Evolutionary conservation across 1,140 invertebrate genomes (phyloP).

Genomic region (Sinonovacula constricta): DNA sequence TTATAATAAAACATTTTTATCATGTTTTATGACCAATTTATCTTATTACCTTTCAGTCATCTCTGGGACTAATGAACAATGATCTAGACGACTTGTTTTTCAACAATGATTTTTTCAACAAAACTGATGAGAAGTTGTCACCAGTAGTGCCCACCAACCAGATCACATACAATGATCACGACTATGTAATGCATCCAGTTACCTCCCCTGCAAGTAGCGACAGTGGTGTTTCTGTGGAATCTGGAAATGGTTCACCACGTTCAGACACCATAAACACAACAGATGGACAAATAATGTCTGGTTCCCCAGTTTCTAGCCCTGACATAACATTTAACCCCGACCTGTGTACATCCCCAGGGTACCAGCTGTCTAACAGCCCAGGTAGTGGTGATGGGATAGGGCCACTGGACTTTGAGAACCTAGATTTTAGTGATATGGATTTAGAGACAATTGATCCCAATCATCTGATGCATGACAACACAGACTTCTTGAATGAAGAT

Average conservation of each 20-base stretch:
- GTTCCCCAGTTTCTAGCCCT: slow-evolving; percentile 36
- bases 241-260: slow-evolving; percentile 53
- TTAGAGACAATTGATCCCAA: slow-evolving; percentile 43
- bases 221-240: slow-evolving; percentile 68
- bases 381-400: slow-evolving; percentile 26
- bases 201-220: slow-evolving; percentile 66
- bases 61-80: slow-evolving; percentile 58
- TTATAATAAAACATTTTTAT: too few relatives aligned
- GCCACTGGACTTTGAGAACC: slow-evolving; percentile 62
- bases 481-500: slow-evolving; percentile 46
- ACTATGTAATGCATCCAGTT: slow-evolving; percentile 63
- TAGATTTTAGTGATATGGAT: slow-evolving; percentile 61
- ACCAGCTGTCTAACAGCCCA: slow-evolving; percentile 30
- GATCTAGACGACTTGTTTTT: slow-evolving; percentile 56
- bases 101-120: slow-evolving; percentile 30
- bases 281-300: slow-evolving; percentile 49
- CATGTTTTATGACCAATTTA: too few relatives aligned
- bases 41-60: slow-evolving; percentile 55
- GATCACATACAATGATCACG: slow-evolving; percentile 61
- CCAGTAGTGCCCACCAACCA: slow-evolving; percentile 17
- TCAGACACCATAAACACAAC: slow-evolving; percentile 43
- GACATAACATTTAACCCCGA: slow-evolving; percentile 10
- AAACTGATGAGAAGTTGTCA: slow-evolving; percentile 17
- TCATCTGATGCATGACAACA: slow-evolving; percentile 17
- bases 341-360: slow-evolving; percentile 37